A percentile compares a stretch with the other conserved stretches of the same genome.
Conservation (phyloP, 37 sponge, comb jelly and placozoan genomes). For the Halichondria panicea region DNA sequence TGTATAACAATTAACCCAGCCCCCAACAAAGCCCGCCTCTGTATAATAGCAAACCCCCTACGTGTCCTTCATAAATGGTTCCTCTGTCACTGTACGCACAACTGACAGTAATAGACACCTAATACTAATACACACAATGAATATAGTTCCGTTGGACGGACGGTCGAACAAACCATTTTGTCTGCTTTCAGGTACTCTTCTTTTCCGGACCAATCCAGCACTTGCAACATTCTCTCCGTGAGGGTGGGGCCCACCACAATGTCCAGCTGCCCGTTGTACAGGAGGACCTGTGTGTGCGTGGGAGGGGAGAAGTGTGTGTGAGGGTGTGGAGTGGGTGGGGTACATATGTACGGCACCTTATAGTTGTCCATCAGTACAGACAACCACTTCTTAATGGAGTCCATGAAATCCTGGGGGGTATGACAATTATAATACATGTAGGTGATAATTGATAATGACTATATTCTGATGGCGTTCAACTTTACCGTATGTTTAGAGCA, state of each 20-base stretch:
- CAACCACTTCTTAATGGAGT: constrained; percentile 47
- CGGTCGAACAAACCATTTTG: constrained; percentile 32
- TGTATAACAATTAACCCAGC: too few species aligned
- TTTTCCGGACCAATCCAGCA: constrained; percentile 76
- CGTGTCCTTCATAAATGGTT: too few species aligned
- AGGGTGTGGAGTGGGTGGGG: too few species aligned
- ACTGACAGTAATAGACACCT: too few species aligned
- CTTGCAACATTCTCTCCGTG: constrained; percentile 60
- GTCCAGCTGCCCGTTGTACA: constrained; percentile 92
- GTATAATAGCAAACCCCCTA: too few species aligned
- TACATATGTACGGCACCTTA: too few species aligned
- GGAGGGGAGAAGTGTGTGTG: too few species aligned
- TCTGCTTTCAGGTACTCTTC: constrained; percentile 51
- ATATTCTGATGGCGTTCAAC: background rate
- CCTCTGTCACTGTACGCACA: too few species aligned
- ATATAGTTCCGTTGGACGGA: too few species aligned
- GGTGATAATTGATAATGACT: background rate
- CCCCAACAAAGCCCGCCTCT: too few species aligned
- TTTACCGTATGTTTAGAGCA: background rate
- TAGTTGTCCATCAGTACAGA: constrained; percentile 80
- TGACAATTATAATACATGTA: background rate
- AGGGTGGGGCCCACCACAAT: constrained; percentile 84
- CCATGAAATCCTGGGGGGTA: constrained; percentile 70
- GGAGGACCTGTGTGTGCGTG: constrained; percentile 66
- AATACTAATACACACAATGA: too few species aligned